Conservation (phyloP, 2,888 invertebrate species). For the Trachelus troglodyta region DNA sequence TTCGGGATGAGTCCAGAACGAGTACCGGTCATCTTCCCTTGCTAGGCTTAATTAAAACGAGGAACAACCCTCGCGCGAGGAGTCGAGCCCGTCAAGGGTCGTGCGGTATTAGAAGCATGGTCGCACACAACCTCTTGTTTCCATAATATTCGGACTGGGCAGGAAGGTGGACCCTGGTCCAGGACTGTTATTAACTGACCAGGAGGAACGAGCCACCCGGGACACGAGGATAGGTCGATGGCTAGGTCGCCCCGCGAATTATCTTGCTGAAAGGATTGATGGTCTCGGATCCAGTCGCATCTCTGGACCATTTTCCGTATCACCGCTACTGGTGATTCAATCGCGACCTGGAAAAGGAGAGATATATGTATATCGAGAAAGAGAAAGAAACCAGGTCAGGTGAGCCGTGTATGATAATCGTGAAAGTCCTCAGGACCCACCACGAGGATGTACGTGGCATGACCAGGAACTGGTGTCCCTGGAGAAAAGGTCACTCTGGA, state of each 20-base stretch:
- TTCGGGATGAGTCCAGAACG: slow-evolving; percentile 12
- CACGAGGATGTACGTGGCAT: not conserved
- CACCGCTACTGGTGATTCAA: not conserved
- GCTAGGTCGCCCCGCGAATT: slow-evolving; percentile 16
- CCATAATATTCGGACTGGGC: not conserved
- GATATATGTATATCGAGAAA: too few relatives aligned
- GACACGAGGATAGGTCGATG: slow-evolving; percentile 34
- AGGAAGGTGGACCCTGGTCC: slow-evolving; percentile 26
- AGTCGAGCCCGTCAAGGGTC: slow-evolving; percentile 9
- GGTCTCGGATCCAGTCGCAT: slow-evolving; percentile 8
- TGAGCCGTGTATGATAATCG: not conserved
- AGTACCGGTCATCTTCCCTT: slow-evolving; percentile 35
- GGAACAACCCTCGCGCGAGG: slow-evolving; percentile 51
- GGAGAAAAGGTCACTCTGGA: not conserved
- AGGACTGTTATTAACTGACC: slow-evolving; percentile 60
- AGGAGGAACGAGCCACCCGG: slow-evolving; percentile 63
- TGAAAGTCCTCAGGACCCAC: not conserved
- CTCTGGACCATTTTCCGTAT: not conserved
- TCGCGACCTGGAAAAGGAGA: not conserved
- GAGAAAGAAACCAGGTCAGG: not conserved
- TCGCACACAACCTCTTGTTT: slow-evolving; percentile 4
- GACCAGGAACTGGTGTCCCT: not conserved
- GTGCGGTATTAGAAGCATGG: not conserved
- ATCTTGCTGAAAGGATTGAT: slow-evolving; percentile 50
- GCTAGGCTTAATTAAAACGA: slow-evolving; percentile 62